phyloP scores from a whole-genome alignment of 2,888 invertebrate species.

The Eupithecia tripunctaria region DNA sequence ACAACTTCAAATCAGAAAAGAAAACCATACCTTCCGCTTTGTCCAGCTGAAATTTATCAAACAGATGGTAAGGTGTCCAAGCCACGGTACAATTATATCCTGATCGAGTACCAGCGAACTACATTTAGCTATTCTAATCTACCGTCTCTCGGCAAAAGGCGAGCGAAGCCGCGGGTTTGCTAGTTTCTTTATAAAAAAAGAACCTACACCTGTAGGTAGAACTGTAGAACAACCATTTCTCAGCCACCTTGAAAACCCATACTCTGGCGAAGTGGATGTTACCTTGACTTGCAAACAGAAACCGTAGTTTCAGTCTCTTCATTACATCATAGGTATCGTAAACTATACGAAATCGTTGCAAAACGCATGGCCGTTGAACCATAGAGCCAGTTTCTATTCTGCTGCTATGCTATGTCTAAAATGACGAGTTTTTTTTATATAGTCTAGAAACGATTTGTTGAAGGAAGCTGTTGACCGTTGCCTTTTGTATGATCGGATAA shows the following conservation, averaged over 20 bases:
- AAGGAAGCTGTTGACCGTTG: background rate
- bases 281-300: conserved; percentile 33
- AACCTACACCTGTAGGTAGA: too few relatives aligned
- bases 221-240: background rate
- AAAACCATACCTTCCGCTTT: too few relatives aligned
- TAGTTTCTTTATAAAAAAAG: too few relatives aligned
- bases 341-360: conserved; percentile 57
- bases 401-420: background rate
- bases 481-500: too few relatives aligned
- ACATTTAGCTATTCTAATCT: too few relatives aligned
- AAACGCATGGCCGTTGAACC: conserved; percentile 55
- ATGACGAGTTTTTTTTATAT: background rate
- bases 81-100: too few relatives aligned
- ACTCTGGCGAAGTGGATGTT: background rate
- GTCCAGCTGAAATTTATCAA: too few relatives aligned
- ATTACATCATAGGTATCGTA: conserved; percentile 50
- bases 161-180: too few relatives aligned
- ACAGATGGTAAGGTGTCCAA: too few relatives aligned
- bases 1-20: too few relatives aligned
- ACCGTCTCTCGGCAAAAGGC: too few relatives aligned
- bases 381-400: conserved; percentile 38
- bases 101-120: too few relatives aligned
- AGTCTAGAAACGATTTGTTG: background rate
- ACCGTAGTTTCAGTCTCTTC: conserved; percentile 35
- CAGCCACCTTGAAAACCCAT: background rate